Base-by-base conservation (phyloP, 2,888 invertebrate genomes). In the Pocota personata region DNA sequence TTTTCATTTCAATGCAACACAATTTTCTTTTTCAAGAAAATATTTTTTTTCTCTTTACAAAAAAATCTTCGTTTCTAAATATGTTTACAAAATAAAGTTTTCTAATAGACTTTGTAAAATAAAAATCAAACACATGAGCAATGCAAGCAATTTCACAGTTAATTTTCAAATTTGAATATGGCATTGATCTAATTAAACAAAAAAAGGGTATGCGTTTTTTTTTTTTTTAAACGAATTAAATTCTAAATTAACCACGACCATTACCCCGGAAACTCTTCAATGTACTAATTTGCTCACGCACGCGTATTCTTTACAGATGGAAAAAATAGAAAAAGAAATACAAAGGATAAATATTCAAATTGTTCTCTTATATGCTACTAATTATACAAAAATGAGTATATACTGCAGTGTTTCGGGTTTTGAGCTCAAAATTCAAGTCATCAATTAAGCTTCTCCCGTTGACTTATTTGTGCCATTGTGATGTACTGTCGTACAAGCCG, bases 401-500 rank as follows among this genome's bases (percentile, higher is more conserved):
- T 86, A 86, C 64, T 71, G 80, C 71, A 69, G 60, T 69, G 62
- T 62, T 48, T 71, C 8, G 40, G 67, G 19, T 58, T 46, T 75
- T 80, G 75, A 73, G 66, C 67, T 83, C 60, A 55, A 32, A 12
- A 6, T 55, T 50, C 3, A 30, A 50, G 57, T 12, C 12, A 10
- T 52, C 60, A 82, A 52, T 82, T 82, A 27, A 82, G 89, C 79
- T 92, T 90, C 78, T 92, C 92, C 71, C 92, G 89, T 88, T 92
- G 92, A 89, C 91, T 91, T 88, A 92, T 91, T 91, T 96, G 96
- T 90, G 97, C 96, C 93, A 98, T 96, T 90, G 97, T 97, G 91
- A 99, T 98, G 93, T 99, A 99, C 93, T 99, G 99, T 32, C 98
- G 95, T 90, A 99, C 98, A 89, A 99, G 95, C 88, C 98, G 95